Evolutionary conservation across 2,888 invertebrate genomes (phyloP).

Genomic region (Zonitis immaculata): DNA sequence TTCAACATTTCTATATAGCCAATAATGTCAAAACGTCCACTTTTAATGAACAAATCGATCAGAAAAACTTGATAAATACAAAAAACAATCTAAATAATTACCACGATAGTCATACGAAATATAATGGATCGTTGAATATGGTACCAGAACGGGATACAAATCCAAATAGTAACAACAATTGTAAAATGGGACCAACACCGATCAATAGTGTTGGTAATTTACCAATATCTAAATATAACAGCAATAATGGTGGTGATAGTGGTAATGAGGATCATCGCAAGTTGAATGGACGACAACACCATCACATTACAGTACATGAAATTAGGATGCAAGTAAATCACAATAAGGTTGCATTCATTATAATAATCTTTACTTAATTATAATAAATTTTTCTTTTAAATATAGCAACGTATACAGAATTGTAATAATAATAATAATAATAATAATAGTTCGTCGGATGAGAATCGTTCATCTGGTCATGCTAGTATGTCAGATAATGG

Average conservation of each 20-base stretch:
- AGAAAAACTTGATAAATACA: constrained; percentile 33
- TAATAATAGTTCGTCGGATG: constrained; percentile 87
- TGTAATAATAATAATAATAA: constrained; percentile 43
- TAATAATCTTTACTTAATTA: no score
- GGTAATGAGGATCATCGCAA: constrained; percentile 36
- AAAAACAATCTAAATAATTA: constrained; percentile 36
- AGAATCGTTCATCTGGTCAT: constrained; percentile 87
- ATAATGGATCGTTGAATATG: constrained; percentile 45
- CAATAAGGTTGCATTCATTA: no score
- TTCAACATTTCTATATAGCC: constrained; percentile 45
- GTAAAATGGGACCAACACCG: constrained; percentile 48
- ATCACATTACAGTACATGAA: constrained; percentile 61
- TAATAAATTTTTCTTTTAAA: no score
- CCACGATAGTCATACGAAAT: constrained; percentile 35
- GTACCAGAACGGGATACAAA: constrained; percentile 54
- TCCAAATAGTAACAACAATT: constrained; percentile 31
- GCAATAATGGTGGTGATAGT: constrained; percentile 27
- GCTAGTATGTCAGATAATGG: constrained; percentile 93
- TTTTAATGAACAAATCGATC: constrained; percentile 44
- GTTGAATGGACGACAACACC: constrained; percentile 51
- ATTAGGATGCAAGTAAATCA: constrained; percentile 54
- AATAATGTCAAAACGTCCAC: constrained; percentile 47
- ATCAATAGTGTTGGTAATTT: constrained; percentile 38
- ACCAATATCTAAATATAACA: constrained; percentile 29
- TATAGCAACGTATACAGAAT: constrained; percentile 43